These are phyloP conservation scores for Xyliphius kryptos DNA, from an alignment of 2,113 vertebrate genomes.

Conservation along the genomic window DNA sequence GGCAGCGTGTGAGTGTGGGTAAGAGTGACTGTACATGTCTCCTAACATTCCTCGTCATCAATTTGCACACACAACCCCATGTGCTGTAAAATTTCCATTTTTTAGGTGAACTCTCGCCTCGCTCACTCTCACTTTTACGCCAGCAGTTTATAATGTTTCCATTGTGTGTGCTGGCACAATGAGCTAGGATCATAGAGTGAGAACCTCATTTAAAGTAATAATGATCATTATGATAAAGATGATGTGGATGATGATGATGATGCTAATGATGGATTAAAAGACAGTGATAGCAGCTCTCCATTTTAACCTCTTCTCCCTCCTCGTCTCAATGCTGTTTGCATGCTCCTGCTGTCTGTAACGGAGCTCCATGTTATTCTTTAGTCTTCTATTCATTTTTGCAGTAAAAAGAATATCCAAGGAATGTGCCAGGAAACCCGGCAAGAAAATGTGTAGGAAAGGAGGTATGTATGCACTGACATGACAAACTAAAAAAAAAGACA, in stretches of 20 bases:
- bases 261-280: conserved; percentile 25
- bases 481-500: conserved; percentile 52
- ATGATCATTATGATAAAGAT: conserved; percentile 42
- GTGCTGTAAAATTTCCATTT: too few relatives aligned
- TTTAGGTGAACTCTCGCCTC: too few relatives aligned
- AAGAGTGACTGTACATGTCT: conserved; percentile 44
- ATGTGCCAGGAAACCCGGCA: conserved; percentile 99
- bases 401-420: conserved; percentile 99
- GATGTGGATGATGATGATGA: conserved; percentile 27
- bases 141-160: conserved; percentile 77
- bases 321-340: conserved; percentile 72
- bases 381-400: conserved; percentile 99
- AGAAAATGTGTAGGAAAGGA: conserved; percentile 99
- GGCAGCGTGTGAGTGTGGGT: conserved; percentile 8
- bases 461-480: conserved; percentile 87
- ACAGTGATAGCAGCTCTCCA: conserved; percentile 55
- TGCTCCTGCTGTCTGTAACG: conserved; percentile 87
- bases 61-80: too few relatives aligned
- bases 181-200: conserved; percentile 67
- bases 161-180: conserved; percentile 85
- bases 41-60: too few relatives aligned
- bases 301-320: conserved; percentile 34
- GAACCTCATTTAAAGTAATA: conserved; percentile 51
- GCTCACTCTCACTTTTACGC: conserved; percentile 69
- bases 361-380: conserved; percentile 99